These are phyloP conservation scores for Neodiprion pinetum DNA, from an alignment of 1,140 invertebrate species.

Conservation along the genomic window DNA sequence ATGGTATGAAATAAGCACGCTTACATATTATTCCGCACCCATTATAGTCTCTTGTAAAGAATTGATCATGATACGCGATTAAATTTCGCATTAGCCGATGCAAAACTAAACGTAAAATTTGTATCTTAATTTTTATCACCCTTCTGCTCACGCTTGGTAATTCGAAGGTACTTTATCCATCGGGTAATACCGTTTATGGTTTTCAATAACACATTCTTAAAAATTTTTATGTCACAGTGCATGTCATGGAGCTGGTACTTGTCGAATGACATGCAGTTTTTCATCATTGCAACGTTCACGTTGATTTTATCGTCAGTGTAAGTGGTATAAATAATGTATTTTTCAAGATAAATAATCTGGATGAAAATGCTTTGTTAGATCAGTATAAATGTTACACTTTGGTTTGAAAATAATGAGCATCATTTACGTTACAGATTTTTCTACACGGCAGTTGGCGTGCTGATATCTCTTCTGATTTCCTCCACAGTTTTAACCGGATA, in stretches of 20 bases:
- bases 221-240: slow-evolving; percentile 62
- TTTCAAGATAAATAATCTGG: slow-evolving; percentile 10
- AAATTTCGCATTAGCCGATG: not conserved
- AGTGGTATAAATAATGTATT: slow-evolving; percentile 35
- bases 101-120: slow-evolving; percentile 5
- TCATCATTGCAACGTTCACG: slow-evolving; percentile 63
- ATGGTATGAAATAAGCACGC: slow-evolving; percentile 49
- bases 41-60: not conserved
- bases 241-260: slow-evolving; percentile 85
- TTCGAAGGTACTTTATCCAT: not conserved
- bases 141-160: not conserved
- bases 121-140: slow-evolving; percentile 20
- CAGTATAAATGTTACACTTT: slow-evolving; percentile 20
- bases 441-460: slow-evolving; percentile 39
- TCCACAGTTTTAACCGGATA: slow-evolving; percentile 50
- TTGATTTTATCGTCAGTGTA: slow-evolving; percentile 65
- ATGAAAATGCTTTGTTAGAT: not conserved
- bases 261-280: slow-evolving; percentile 84
- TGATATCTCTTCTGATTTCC: slow-evolving; percentile 41
- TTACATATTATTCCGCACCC: not conserved
- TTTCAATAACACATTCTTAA: not conserved
- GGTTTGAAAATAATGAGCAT: slow-evolving; percentile 1
- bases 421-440: slow-evolving; percentile 49
- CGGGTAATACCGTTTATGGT: too few relatives aligned
- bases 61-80: too few relatives aligned